phyloP scores from a whole-genome alignment of 2,797 vertebrate species.

The Coranthus polyacanthus region DNA sequence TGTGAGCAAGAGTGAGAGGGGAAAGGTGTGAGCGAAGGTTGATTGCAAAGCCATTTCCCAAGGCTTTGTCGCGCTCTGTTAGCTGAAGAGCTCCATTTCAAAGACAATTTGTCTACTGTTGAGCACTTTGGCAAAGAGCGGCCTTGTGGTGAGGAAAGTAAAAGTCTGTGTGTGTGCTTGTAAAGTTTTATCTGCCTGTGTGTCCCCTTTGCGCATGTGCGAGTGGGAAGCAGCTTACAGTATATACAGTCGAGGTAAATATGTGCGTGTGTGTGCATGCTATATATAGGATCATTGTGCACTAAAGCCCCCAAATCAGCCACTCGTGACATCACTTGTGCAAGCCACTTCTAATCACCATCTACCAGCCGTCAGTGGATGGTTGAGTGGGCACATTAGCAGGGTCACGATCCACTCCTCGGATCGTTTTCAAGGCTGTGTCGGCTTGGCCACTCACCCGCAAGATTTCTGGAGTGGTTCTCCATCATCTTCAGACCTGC shows the following conservation, averaged over 20 bases:
- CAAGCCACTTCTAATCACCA: slow-evolving; percentile 48
- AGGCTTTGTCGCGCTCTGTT: slow-evolving; percentile 77
- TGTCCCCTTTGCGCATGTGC: not conserved
- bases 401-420: slow-evolving; percentile 38
- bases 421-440: slow-evolving; percentile 40
- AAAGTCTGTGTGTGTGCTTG: slow-evolving; percentile 1
- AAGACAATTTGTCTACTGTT: slow-evolving; percentile 73
- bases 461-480: slow-evolving; percentile 47
- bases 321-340: slow-evolving; percentile 22
- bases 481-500: slow-evolving; percentile 53
- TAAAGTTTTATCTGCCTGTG: slow-evolving; percentile 1
- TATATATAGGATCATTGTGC: not conserved
- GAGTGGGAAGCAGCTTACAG: not conserved
- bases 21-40: slow-evolving; percentile 69
- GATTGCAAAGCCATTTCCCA: slow-evolving; percentile 78
- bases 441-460: slow-evolving; percentile 44
- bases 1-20: slow-evolving; percentile 12
- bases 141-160: slow-evolving; percentile 42
- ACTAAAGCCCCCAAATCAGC: slow-evolving; percentile 23
- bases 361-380: slow-evolving; percentile 42
- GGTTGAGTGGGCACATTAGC: slow-evolving; percentile 53
- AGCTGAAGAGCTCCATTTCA: slow-evolving; percentile 72
- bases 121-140: slow-evolving; percentile 57
- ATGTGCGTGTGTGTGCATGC: not conserved
- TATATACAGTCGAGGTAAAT: too few species aligned